A percentile compares a stretch with the other conserved stretches of the same genome.
phyloP scores from a whole-genome alignment of 1,140 invertebrate genomes.

The Andrena cerasifolii region DNA sequence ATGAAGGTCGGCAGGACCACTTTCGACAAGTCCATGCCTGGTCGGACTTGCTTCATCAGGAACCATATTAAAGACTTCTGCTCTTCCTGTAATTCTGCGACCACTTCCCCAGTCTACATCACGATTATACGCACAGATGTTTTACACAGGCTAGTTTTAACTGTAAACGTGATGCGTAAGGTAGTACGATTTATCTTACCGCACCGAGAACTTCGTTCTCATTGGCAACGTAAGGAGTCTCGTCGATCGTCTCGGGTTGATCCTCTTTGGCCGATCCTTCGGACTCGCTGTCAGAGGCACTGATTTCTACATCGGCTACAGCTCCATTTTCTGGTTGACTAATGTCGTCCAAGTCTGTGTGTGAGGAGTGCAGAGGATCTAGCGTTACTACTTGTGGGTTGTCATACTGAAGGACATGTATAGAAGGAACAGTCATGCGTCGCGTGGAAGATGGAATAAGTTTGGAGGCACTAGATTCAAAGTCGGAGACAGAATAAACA shows the following conservation, averaged over 20 bases:
- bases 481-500: constrained; percentile 33
- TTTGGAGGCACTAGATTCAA: constrained; percentile 29
- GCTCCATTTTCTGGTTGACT: constrained; percentile 80
- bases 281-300: constrained; percentile 82
- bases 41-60: constrained; percentile 95
- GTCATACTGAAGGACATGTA: constrained; percentile 76
- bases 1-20: constrained; percentile 96
- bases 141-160: background rate
- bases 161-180: background rate
- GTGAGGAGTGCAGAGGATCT: constrained; percentile 77
- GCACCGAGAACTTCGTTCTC: constrained; percentile 87
- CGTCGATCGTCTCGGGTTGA: constrained; percentile 79
- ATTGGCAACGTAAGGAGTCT: constrained; percentile 86
- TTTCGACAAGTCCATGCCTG: constrained; percentile 98
- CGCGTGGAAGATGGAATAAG: constrained; percentile 48
- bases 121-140: background rate
- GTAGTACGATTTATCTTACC: constrained; percentile 76
- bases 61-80: constrained; percentile 98
- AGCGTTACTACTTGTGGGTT: constrained; percentile 78
- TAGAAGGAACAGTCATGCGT: constrained; percentile 76
- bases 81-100: constrained; percentile 96
- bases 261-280: constrained; percentile 83
- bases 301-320: constrained; percentile 81
- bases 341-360: constrained; percentile 81
- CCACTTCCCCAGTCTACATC: constrained; percentile 91